Percentiles rank a stretch among this genome's conserved stretches.
Conservation (phyloP, 37 sponge, comb jelly and placozoan genomes). For the Spongilla lacustris region DNA sequence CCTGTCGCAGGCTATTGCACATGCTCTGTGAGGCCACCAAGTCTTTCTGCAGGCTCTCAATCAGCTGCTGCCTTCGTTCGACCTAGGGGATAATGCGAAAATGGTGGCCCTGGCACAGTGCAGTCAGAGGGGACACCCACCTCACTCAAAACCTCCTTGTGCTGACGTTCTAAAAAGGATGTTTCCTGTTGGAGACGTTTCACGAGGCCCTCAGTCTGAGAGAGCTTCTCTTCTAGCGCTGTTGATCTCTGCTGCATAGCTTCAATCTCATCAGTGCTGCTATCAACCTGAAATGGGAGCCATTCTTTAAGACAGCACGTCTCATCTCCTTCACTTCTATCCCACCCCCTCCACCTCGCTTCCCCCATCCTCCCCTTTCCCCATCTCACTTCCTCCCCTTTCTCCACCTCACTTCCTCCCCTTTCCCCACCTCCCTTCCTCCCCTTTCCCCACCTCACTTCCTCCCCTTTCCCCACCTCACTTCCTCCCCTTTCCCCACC, state of each 20-base stretch:
- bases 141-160: conserved; percentile 12
- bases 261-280: neutral
- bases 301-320: too few relatives aligned
- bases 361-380: neutral
- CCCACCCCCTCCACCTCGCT: neutral
- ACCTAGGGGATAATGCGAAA: conserved; percentile 15
- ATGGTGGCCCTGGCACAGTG: neutral
- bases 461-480: too few relatives aligned
- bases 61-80: conserved; percentile 18
- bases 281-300: neutral
- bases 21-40: conserved; percentile 23
- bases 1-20: conserved; percentile 37
- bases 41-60: conserved; percentile 32
- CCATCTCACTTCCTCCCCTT: neutral
- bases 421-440: neutral
- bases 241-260: neutral
- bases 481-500: too few relatives aligned
- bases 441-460: too few relatives aligned
- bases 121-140: neutral
- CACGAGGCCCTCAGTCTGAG: conserved; percentile 23
- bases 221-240: conserved; percentile 2
- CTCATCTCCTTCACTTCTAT: too few relatives aligned
- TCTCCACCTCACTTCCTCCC: neutral
- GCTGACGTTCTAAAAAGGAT: conserved; percentile 12
- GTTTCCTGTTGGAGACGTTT: conserved; percentile 33